Conservation (phyloP, 1,140 invertebrate genomes). For the Neoseiulus cucumeris region DNA sequence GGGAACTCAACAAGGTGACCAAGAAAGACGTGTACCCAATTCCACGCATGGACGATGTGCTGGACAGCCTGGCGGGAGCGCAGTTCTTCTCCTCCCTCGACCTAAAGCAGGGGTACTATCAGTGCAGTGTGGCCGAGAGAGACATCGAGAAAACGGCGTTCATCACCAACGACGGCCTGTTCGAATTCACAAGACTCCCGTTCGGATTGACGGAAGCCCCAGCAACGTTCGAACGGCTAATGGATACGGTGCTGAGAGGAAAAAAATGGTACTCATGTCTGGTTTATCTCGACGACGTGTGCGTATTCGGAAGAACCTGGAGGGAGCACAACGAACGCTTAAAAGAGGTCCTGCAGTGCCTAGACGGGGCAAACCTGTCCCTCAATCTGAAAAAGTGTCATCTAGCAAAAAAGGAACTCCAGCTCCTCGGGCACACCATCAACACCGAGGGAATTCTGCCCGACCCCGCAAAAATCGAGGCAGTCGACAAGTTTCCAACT, state of each 20-base stretch:
- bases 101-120: constrained; percentile 30
- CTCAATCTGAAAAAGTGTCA: constrained; percentile 14
- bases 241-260: not conserved
- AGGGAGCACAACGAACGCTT: not conserved
- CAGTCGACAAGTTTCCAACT: constrained; percentile 22
- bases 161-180: constrained; percentile 24
- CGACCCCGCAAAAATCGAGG: constrained; percentile 27
- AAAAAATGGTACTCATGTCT: not conserved
- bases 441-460: too few relatives aligned
- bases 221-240: not conserved
- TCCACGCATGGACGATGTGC: constrained; percentile 29
- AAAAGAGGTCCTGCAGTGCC: not conserved
- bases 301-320: not conserved
- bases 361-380: too few relatives aligned
- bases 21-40: constrained; percentile 32
- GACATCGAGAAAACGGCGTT: constrained; percentile 30
- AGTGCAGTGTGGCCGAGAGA: constrained; percentile 24
- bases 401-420: not conserved
- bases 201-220: not conserved
- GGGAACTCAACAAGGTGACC: constrained; percentile 28
- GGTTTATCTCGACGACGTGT: not conserved
- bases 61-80: constrained; percentile 25
- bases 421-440: constrained; percentile 4
- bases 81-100: constrained; percentile 30
- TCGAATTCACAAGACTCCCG: constrained; percentile 21